phyloP scores from a whole-genome alignment of 2,113 vertebrate genomes.

The Chrysochloris asiatica region DNA sequence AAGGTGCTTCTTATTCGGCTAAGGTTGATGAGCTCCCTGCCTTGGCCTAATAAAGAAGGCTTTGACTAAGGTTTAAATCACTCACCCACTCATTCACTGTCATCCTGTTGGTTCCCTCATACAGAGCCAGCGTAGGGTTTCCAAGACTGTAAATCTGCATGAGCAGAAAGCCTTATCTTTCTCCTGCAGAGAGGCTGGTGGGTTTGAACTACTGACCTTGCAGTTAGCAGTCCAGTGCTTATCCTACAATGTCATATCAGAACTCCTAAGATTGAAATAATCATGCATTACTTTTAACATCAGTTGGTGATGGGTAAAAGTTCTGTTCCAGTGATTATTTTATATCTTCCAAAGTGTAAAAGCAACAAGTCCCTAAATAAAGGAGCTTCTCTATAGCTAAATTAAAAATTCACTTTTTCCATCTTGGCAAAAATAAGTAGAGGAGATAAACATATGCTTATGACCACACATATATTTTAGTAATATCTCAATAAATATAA shows the following conservation, averaged over 20 bases:
- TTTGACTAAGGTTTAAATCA: constrained; percentile 28
- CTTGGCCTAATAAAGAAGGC: background rate
- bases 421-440: background rate
- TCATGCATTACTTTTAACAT: background rate
- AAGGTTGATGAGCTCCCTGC: background rate
- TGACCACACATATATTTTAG: background rate
- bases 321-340: constrained; percentile 13
- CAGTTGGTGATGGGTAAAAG: background rate
- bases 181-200: too few relatives aligned
- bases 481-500: constrained; percentile 19
- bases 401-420: background rate
- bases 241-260: too few relatives aligned
- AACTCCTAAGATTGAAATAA: too few relatives aligned
- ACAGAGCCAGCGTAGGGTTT: too few relatives aligned
- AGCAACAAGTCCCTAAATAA: background rate
- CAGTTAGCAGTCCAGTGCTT: too few relatives aligned
- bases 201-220: too few relatives aligned
- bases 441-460: background rate
- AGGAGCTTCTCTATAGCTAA: constrained; percentile 23
- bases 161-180: too few relatives aligned
- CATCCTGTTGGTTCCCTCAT: too few relatives aligned
- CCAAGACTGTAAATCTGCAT: too few relatives aligned
- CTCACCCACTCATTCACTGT: too few relatives aligned
- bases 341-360: constrained; percentile 22
- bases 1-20: constrained; percentile 1